Base-by-base conservation (phyloP, 2,113 vertebrate genomes). In the Nerophis ophidion region DNA sequence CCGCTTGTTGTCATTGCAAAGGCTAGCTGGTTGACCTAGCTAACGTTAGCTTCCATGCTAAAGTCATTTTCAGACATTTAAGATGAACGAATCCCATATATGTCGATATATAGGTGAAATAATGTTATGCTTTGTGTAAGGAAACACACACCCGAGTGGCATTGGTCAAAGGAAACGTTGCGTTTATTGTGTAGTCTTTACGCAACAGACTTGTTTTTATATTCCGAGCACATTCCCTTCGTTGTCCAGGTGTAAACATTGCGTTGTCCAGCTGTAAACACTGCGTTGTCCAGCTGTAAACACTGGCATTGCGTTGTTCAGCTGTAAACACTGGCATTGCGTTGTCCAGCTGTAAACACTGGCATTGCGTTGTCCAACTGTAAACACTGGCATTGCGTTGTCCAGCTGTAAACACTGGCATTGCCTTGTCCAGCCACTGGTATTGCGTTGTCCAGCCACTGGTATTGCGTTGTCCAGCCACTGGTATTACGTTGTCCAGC, bases 271-370 rank as follows among this genome's bases (percentile, higher is more conserved):
- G 72, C 79, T 82, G 84, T 84, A 86, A 88, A 88, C 84, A 85
- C 56, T 65, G 71, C n/a, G n/a, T n/a, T n/a, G n/a, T 26, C 26
- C 26, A 26, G 26, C 26, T 26, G 26, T 26, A 26, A 26, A 26
- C 26, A 26, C 26, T 26, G 26, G 1, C 26, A 3, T 26, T 26
- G 26, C 26, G 26, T 26, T 26, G 26, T 26, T 4, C 26, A 76
- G 72, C 79, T 82, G 84, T 84, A 86, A 88, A 88, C 84, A 85
- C 56, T 65, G 71, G 47, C 61, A 40, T 60, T 62, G n/a, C n/a
- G n/a, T n/a, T n/a, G n/a, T 26, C 26, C 26, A 26, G 26, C 26
- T 26, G 26, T 26, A 26, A 26, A 26, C 26, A 26, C 26, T 26
- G 26, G 1, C 26, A 3, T 26, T 26, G 26, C 26, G 26, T 26